Evolutionary conservation across 2,113 vertebrate genomes (phyloP).

Genomic region (Leuciscus idus): DNA sequence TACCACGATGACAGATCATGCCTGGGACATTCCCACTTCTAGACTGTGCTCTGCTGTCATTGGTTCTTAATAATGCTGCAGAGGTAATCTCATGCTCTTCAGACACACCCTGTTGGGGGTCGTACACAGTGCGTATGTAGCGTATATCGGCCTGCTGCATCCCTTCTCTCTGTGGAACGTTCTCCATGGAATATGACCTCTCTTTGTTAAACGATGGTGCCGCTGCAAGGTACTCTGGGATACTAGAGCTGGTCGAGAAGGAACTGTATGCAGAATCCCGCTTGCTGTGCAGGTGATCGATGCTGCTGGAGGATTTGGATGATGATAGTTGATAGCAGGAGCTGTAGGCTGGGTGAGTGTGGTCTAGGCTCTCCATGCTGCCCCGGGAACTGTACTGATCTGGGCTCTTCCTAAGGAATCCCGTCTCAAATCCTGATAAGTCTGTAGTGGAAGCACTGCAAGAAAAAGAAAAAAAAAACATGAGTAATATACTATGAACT

Average conservation of each 20-base stretch:
- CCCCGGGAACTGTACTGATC: conserved; percentile 94
- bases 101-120: conserved; percentile 78
- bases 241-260: conserved; percentile 93
- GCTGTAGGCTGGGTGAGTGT: conserved; percentile 80
- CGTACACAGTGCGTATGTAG: conserved; percentile 83
- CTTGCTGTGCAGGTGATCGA: conserved; percentile 94
- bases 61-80: conserved; percentile 62
- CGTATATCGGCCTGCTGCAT: conserved; percentile 87
- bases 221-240: conserved; percentile 83
- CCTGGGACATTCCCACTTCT: conserved; percentile 54
- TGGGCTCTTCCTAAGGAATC: conserved; percentile 88
- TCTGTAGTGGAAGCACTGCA: conserved; percentile 89
- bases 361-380: conserved; percentile 96
- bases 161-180: conserved; percentile 69
- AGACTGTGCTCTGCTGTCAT: conserved; percentile 58
- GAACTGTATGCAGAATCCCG: conserved; percentile 96
- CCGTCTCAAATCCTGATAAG: conserved; percentile 84
- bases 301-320: conserved; percentile 91
- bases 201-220: conserved; percentile 76
- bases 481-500: conserved; percentile 10
- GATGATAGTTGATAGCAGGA: conserved; percentile 88
- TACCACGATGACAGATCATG: conserved; percentile 64
- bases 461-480: not conserved
- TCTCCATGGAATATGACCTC: conserved; percentile 81
- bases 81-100: conserved; percentile 85